These are phyloP conservation scores for Galeopterus variegatus DNA, from an alignment of 2,113 vertebrate species.

Conservation along the genomic window DNA sequence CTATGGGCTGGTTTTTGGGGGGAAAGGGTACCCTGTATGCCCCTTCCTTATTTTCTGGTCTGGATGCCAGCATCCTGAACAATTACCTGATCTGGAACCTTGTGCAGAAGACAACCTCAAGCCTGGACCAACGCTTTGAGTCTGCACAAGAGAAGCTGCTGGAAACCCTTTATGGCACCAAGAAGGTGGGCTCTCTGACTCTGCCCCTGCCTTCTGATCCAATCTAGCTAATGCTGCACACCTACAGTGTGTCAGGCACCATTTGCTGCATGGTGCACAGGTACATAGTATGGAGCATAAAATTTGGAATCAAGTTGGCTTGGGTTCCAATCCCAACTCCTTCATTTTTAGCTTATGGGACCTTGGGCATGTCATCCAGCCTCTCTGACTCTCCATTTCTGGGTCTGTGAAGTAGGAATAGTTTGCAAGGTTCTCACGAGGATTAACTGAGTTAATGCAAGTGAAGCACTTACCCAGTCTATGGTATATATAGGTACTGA, in stretches of 20 bases:
- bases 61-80: conserved; percentile 92
- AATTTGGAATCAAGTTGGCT: background rate
- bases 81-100: conserved; percentile 99
- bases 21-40: background rate
- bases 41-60: conserved; percentile 25
- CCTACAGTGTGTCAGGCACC: background rate
- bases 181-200: conserved; percentile 91
- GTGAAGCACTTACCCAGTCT: background rate
- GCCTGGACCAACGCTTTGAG: conserved; percentile 97
- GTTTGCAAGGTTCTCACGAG: background rate
- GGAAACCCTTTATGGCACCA: conserved; percentile 97
- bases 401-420: conserved; percentile 11
- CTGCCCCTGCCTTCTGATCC: background rate
- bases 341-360: background rate
- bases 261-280: background rate
- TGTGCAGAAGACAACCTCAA: conserved; percentile 96
- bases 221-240: background rate
- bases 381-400: background rate
- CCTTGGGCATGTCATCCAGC: background rate
- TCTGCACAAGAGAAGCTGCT: conserved; percentile 97
- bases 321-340: background rate
- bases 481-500: background rate
- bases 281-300: background rate
- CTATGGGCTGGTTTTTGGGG: background rate
- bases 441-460: background rate